These are phyloP conservation scores for Ectemnius continuus DNA, from an alignment of 2,888 invertebrate species.

Conservation along the genomic window DNA sequence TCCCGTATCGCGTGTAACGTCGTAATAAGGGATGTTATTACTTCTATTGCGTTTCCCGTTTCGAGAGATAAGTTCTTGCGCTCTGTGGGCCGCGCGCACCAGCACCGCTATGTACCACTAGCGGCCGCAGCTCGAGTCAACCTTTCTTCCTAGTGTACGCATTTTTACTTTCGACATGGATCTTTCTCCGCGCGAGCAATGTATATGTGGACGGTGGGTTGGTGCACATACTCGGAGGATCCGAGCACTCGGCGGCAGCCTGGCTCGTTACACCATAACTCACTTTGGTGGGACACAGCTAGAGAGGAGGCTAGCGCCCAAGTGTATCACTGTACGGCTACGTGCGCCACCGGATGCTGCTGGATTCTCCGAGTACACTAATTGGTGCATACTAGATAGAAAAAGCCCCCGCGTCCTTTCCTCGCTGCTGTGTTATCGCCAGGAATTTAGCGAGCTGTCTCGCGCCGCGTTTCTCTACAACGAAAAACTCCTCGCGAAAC, in stretches of 20 bases:
- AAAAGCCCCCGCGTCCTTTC: too few species aligned
- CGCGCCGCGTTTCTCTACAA: too few species aligned
- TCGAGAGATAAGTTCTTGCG: conserved; percentile 59
- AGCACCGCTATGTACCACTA: too few species aligned
- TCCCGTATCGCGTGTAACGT: conserved; percentile 66
- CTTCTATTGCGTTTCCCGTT: conserved; percentile 64
- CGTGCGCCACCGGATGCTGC: too few species aligned
- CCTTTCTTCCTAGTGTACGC: conserved; percentile 6
- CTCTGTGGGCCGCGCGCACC: too few species aligned
- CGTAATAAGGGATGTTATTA: conserved; percentile 67
- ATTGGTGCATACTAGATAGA: too few species aligned
- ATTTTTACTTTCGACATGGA: neutral
- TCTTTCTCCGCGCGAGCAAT: conserved; percentile 4
- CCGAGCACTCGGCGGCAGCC: conserved; percentile 51
- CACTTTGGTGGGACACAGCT: conserved; percentile 46
- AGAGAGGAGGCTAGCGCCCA: neutral
- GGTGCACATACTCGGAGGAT: neutral
- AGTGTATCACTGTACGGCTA: conserved; percentile 18
- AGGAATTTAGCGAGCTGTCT: too few species aligned
- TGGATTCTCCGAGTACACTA: too few species aligned
- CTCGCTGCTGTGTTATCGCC: too few species aligned
- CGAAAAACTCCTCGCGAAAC: too few species aligned
- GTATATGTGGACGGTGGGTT: conserved; percentile 29
- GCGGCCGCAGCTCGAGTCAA: too few species aligned
- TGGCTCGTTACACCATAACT: conserved; percentile 60